These are phyloP conservation scores for Thereva unica DNA, from an alignment of 2,888 invertebrate genomes.

Conservation along the genomic window DNA sequence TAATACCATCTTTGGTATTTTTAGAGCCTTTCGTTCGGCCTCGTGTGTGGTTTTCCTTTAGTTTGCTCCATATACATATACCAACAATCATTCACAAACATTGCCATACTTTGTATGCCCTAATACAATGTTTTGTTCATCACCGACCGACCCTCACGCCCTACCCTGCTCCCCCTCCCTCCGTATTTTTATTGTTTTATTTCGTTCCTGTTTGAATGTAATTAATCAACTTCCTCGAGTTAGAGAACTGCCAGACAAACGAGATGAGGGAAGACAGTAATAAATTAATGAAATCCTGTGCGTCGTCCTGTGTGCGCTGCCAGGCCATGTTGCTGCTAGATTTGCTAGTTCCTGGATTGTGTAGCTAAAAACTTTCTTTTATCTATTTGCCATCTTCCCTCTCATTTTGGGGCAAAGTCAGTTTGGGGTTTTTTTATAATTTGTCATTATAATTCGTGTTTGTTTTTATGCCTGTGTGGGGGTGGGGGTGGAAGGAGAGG, in stretches of 20 bases:
- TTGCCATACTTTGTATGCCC: conserved; percentile 5
- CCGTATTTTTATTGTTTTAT: conserved; percentile 17
- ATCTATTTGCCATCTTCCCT: too few relatives aligned
- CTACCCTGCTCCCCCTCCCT: conserved; percentile 1
- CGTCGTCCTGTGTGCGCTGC: conserved; percentile 6
- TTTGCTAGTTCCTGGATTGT: too few relatives aligned
- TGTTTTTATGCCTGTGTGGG: too few relatives aligned
- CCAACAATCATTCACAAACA: not conserved
- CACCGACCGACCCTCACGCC: not conserved
- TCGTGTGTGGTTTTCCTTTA: conserved; percentile 11
- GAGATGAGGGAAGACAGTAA: conserved; percentile 13
- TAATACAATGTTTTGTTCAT: conserved; percentile 24
- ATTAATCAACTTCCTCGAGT: conserved; percentile 28
- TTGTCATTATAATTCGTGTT: too few relatives aligned
- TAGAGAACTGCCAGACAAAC: conserved; percentile 20
- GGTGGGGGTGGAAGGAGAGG: too few relatives aligned
- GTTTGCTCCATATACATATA: too few relatives aligned
- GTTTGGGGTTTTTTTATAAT: too few relatives aligned
- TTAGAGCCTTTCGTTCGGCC: not conserved
- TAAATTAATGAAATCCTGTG: conserved; percentile 28
- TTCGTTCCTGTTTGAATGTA: conserved; percentile 19
- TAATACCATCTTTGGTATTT: conserved; percentile 23
- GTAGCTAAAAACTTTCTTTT: too few relatives aligned
- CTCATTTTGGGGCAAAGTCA: too few relatives aligned
- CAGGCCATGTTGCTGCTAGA: not conserved